Base-by-base conservation (phyloP, 2,888 invertebrate genomes). In the Drosophila eohydei region DNA sequence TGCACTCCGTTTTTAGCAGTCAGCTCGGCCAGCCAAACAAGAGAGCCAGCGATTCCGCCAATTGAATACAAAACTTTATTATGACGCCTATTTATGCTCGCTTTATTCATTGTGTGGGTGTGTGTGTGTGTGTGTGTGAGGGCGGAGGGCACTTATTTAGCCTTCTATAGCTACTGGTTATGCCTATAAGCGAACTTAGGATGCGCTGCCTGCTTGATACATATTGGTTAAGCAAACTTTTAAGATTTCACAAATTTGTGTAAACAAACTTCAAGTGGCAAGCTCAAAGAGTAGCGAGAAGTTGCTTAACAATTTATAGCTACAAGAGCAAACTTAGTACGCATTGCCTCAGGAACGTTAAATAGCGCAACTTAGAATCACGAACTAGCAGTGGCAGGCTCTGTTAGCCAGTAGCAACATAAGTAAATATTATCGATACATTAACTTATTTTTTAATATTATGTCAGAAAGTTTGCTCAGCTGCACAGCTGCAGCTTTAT, bases 21-120 rank as follows among this genome's bases (percentile, higher is more conserved):
- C 54, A 30, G 11, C 43, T 43, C 30, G 40, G 12, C 32, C 34
- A 63, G 14, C 32, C 30, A 30, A 38, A 28, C 52, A 56, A 41
- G 41, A 67, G 51, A 55, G 48, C 32, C 52, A 43, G 30, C 48
- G 61, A 52, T 16, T 51, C 55, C 50, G 51, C 48, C 70, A 67
- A 74, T 78, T 70, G 69, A 71, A 74, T 67, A 75, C 68, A 71
- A 75, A 79, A 80, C 61, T 56, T 50, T 71, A 67, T 69, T 82
- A 63, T 71, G 66, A 75, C 80, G 82, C 80, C 70, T 79, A 71
- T 71, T 71, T 67, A 74, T 74, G 69, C 48, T n/a, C 16, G 48
- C 54, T 58, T 73, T 56, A 68, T 51, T 61, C 55, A 64, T 11
- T 36, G 9, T 41, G 36, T 48, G 34, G 16, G 16, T 38, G 36